phyloP scores from a whole-genome alignment of 2,113 vertebrate genomes.

The Salvelinus alpinus region DNA sequence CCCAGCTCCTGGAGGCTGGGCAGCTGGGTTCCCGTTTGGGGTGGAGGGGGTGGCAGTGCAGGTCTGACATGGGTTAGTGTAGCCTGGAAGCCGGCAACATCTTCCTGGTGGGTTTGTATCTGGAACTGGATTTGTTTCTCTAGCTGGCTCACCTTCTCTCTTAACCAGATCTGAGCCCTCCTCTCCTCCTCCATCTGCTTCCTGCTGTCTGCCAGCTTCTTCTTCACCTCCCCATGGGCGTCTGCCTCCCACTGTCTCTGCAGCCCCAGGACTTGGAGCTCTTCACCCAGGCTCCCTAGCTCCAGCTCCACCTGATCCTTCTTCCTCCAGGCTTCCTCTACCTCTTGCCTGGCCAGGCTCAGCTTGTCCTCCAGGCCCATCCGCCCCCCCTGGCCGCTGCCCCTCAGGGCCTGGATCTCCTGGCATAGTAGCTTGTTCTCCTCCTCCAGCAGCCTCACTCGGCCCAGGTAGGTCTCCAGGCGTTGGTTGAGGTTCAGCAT shows the following conservation, averaged over 20 bases:
- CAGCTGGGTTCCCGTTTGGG: constrained; percentile 48
- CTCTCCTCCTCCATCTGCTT: constrained; percentile 83
- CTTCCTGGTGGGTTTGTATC: constrained; percentile 79
- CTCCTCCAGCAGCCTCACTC: constrained; percentile 88
- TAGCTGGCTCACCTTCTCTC: constrained; percentile 75
- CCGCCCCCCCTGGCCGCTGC: constrained; percentile 44
- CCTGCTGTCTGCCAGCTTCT: constrained; percentile 66
- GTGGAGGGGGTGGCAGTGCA: constrained; percentile 35
- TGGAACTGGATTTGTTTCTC: constrained; percentile 78
- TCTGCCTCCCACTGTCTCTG: constrained; percentile 76
- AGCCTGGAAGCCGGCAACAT: constrained; percentile 74
- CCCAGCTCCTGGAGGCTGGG: constrained; percentile 74
- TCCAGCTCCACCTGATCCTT: constrained; percentile 78
- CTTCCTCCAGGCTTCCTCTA: constrained; percentile 79
- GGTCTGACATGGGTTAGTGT: constrained; percentile 53
- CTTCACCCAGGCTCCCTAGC: constrained; percentile 73
- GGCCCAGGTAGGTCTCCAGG: constrained; percentile 85
- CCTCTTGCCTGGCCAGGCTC: constrained; percentile 66
- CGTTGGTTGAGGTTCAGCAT: constrained; percentile 92
- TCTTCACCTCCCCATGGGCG: constrained; percentile 71
- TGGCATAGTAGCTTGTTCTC: constrained; percentile 80
- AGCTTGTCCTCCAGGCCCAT: constrained; percentile 79
- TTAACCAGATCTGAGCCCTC: constrained; percentile 81
- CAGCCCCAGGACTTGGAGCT: constrained; percentile 72
- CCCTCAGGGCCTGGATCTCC: constrained; percentile 76